Evolutionary conservation across 2,888 invertebrate genomes (phyloP).

Genomic region (Oscheius sp.): DNA sequence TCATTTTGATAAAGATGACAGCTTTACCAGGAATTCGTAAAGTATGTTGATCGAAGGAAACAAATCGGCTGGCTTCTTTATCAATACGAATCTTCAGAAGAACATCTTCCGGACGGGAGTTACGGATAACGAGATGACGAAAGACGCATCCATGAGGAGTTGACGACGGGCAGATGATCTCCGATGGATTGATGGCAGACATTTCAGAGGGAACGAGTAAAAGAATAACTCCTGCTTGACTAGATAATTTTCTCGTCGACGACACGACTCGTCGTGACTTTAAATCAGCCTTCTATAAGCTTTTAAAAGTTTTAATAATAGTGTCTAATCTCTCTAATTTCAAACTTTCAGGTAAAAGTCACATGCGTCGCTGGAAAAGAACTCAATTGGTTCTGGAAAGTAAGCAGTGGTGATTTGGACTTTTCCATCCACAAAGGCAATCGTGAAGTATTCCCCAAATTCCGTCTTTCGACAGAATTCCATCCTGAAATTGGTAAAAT

Average conservation of each 20-base stretch:
- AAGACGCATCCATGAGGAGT: background rate
- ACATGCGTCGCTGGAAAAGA: slow-evolving; percentile 42
- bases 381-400: slow-evolving; percentile 52
- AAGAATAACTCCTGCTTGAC: too few species aligned
- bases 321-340: background rate
- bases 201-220: too few species aligned
- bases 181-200: background rate
- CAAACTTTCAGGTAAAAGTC: background rate
- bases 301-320: background rate
- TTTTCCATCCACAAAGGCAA: slow-evolving; percentile 49
- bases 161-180: background rate
- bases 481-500: slow-evolving; percentile 62
- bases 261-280: too few species aligned
- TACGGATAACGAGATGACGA: background rate
- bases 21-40: background rate
- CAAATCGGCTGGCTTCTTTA: background rate
- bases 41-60: background rate
- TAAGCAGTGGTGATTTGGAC: slow-evolving; percentile 54
- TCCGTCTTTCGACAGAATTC: slow-evolving; percentile 62
- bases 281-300: background rate
- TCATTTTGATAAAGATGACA: background rate
- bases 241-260: too few species aligned
- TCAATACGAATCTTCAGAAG: background rate
- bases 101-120: background rate
- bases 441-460: slow-evolving; percentile 53